Conservation (phyloP, 2,888 invertebrate genomes). For the Drosophila setosimentum region DNA sequence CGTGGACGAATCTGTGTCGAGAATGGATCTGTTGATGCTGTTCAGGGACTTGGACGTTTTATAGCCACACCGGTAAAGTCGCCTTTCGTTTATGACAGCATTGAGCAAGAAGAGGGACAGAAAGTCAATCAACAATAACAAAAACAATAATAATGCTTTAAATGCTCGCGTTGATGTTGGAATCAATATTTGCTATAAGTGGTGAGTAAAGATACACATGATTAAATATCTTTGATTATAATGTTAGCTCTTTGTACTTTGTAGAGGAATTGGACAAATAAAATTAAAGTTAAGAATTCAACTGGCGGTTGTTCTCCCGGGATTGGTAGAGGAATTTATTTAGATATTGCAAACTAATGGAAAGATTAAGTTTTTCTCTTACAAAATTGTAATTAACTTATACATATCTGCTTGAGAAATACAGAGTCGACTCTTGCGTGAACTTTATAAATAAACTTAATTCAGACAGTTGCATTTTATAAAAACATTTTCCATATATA, state of each 20-base stretch:
- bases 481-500: not conserved
- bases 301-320: too few relatives aligned
- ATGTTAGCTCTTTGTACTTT: slow-evolving; percentile 49
- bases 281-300: too few relatives aligned
- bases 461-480: too few relatives aligned
- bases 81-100: slow-evolving; percentile 90
- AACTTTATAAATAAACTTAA: too few relatives aligned
- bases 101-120: slow-evolving; percentile 54
- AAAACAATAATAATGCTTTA: slow-evolving; percentile 85
- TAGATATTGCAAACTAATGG: too few relatives aligned
- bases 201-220: slow-evolving; percentile 86
- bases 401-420: not conserved
- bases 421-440: not conserved
- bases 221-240: not conserved
- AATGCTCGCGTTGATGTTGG: slow-evolving; percentile 90
- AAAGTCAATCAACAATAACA: slow-evolving; percentile 48
- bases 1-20: slow-evolving; percentile 96
- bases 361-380: too few relatives aligned
- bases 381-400: too few relatives aligned
- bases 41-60: slow-evolving; percentile 95
- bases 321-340: too few relatives aligned
- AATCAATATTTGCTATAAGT: slow-evolving; percentile 96
- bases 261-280: slow-evolving; percentile 91
- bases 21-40: slow-evolving; percentile 94
- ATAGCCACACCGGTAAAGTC: slow-evolving; percentile 91